Evolutionary conservation across 2,113 vertebrate species (phyloP).

Genomic region (Lepus timidus): DNA sequence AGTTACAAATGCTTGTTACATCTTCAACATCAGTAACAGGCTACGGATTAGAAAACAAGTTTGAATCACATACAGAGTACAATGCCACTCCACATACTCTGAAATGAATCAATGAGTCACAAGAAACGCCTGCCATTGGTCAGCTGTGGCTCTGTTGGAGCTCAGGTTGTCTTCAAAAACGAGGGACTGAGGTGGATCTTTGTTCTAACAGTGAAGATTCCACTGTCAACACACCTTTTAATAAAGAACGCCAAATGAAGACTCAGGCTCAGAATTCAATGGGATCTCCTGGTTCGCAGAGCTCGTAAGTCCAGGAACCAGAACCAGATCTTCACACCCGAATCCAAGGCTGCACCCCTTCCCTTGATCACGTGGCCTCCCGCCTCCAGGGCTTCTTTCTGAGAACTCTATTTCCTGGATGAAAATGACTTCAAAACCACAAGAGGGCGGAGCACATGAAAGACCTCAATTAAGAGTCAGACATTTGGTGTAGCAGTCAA

Average conservation of each 20-base stretch:
- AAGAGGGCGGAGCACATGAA: neutral
- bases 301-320: neutral
- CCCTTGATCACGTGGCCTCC: neutral
- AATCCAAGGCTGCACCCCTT: neutral
- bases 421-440: neutral
- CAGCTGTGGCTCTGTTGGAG: neutral
- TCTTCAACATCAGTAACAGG: neutral
- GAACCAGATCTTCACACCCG: neutral
- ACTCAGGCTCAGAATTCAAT: neutral
- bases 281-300: neutral
- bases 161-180: neutral
- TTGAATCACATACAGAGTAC: neutral
- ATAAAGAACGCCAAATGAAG: neutral
- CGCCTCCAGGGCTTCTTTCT: neutral
- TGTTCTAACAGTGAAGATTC: no score
- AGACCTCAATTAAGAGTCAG: neutral
- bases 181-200: no score
- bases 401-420: neutral
- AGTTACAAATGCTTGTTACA: neutral
- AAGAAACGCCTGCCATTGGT: neutral
- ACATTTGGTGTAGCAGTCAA: no score
- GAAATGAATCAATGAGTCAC: neutral
- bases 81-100: neutral
- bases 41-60: neutral
- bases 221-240: neutral